Evolutionary conservation across 2,888 invertebrate genomes (phyloP).

Genomic region (Germaria angustata): DNA sequence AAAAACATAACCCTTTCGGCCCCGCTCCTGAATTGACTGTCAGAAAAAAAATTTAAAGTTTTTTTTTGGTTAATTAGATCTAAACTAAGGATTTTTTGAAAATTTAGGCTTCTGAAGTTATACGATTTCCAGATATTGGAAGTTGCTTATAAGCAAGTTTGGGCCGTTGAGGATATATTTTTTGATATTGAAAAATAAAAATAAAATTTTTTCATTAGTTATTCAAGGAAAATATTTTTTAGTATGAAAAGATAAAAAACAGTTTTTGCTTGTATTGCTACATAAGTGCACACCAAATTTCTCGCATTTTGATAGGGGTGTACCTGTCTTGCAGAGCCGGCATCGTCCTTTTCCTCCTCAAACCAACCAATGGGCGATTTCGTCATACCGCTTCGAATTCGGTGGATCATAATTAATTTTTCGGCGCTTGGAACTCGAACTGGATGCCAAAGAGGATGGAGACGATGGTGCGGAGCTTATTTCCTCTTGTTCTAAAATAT

Average conservation of each 20-base stretch:
- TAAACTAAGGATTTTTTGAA: too few species aligned
- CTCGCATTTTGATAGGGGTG: background rate
- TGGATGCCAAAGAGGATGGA: background rate
- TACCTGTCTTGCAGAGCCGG: conserved; percentile 11
- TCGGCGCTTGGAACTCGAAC: background rate
- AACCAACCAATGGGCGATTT: background rate
- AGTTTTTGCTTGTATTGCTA: too few species aligned
- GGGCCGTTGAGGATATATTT: conserved; percentile 12
- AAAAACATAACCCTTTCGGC: too few species aligned
- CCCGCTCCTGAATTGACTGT: too few species aligned
- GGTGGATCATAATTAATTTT: background rate
- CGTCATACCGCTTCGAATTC: background rate
- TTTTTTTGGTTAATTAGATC: too few species aligned
- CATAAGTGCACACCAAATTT: background rate
- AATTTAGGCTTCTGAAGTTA: too few species aligned
- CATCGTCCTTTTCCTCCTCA: conserved; percentile 26
- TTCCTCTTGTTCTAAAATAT: background rate
- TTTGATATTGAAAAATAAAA: background rate
- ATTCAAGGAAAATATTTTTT: background rate
- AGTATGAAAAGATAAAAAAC: background rate
- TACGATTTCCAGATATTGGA: too few species aligned
- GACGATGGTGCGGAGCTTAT: background rate
- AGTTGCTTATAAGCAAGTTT: conserved; percentile 46
- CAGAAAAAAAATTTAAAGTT: too few species aligned
- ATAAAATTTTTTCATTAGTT: background rate